Evolutionary conservation across 2,113 vertebrate species (phyloP).

Genomic region (Elachura formosa): DNA sequence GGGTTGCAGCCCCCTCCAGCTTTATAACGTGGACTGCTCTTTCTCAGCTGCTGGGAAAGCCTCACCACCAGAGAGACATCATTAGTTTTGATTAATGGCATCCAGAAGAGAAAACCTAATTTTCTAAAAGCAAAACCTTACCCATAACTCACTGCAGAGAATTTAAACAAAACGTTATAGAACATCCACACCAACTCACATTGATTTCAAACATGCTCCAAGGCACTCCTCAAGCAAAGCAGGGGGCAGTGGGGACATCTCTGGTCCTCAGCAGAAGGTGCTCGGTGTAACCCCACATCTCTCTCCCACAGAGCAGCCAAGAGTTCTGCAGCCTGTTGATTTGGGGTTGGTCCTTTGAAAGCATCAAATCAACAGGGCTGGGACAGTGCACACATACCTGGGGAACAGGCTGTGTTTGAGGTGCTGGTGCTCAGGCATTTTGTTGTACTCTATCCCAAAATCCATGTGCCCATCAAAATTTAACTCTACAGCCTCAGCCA

Average conservation of each 20-base stretch:
- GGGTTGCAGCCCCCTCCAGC: background rate
- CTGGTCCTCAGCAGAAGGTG: background rate
- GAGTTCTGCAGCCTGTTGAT: too few species aligned
- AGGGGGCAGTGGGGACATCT: background rate
- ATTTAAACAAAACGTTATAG: slow-evolving; percentile 42
- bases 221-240: background rate
- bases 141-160: slow-evolving; percentile 30
- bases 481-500: background rate
- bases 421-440: background rate
- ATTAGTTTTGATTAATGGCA: slow-evolving; percentile 38
- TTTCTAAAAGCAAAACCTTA: slow-evolving; percentile 39
- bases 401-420: background rate
- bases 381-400: too few species aligned
- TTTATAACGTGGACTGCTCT: background rate
- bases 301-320: background rate
- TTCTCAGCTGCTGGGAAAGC: background rate
- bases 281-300: background rate
- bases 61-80: slow-evolving; percentile 5
- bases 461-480: background rate
- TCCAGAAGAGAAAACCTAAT: slow-evolving; percentile 39
- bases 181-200: background rate
- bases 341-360: too few species aligned
- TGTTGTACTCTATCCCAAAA: background rate
- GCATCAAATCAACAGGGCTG: fast-evolving
- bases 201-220: slow-evolving; percentile 40